These are phyloP conservation scores for Nomada fucata DNA, from an alignment of 2,888 invertebrate species.

Conservation along the genomic window DNA sequence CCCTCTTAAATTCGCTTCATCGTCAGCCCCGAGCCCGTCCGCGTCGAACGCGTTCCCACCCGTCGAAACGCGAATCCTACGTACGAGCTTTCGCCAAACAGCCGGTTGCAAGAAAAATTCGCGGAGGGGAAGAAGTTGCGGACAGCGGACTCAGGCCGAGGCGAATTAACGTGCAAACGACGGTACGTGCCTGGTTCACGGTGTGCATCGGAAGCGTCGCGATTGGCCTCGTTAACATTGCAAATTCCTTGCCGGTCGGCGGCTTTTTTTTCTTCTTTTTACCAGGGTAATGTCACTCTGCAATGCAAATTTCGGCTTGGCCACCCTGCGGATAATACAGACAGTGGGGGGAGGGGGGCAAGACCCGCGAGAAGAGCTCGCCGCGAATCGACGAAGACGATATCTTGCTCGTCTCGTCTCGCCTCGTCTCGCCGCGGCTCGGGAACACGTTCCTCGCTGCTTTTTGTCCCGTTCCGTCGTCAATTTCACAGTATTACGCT, in stretches of 20 bases:
- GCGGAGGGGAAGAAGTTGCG: constrained; percentile 30
- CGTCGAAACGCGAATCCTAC: background rate
- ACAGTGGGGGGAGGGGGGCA: constrained; percentile 1
- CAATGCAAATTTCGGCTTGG: constrained; percentile 71
- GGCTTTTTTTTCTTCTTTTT: constrained; percentile 54
- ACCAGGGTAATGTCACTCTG: constrained; percentile 74
- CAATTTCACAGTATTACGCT: constrained; percentile 36
- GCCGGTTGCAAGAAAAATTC: background rate
- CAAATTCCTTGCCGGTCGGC: constrained; percentile 66
- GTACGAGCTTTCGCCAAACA: too few species aligned
- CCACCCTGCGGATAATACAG: constrained; percentile 13
- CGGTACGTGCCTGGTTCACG: constrained; percentile 47
- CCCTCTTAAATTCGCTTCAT: too few species aligned
- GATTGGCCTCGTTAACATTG: constrained; percentile 76
- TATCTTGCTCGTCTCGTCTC: background rate
- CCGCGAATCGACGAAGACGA: constrained; percentile 21
- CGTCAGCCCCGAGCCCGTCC: too few species aligned
- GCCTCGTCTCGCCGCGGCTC: background rate
- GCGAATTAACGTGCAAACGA: constrained; percentile 69
- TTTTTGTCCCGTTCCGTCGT: constrained; percentile 6
- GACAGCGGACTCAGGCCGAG: constrained; percentile 37
- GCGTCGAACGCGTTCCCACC: too few species aligned
- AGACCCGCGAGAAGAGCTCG: constrained; percentile 35
- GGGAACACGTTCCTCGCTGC: background rate
- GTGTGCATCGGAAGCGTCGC: constrained; percentile 58